These are phyloP conservation scores for Tipula helvola DNA, from an alignment of 2,888 invertebrate species.

Conservation along the genomic window DNA sequence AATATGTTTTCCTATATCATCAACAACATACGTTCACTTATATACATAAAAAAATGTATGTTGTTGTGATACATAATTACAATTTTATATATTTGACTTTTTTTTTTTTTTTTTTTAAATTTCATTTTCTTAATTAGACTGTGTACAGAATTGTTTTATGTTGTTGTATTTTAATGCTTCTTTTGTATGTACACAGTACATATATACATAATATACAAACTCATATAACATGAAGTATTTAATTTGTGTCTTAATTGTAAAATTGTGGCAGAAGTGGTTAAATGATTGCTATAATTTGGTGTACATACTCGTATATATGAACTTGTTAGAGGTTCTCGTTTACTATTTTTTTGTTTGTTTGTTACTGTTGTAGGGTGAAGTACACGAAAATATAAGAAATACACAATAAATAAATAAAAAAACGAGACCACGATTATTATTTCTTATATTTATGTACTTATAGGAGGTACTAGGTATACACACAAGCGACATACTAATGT, in stretches of 20 bases:
- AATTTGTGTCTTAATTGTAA: not conserved
- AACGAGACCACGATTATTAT: not conserved
- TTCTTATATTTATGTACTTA: not conserved
- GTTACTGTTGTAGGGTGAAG: not conserved
- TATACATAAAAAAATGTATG: not conserved
- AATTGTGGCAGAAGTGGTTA: not conserved
- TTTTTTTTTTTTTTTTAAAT: not conserved
- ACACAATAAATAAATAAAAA: not conserved
- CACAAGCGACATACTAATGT: not conserved
- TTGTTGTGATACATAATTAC: not conserved
- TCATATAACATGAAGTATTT: not conserved
- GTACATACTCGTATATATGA: not conserved
- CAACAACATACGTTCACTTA: not conserved
- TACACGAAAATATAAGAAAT: not conserved
- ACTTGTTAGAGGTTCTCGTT: not conserved
- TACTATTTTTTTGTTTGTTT: not conserved
- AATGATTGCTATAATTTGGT: not conserved
- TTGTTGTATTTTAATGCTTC: not conserved
- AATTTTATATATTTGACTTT: not conserved
- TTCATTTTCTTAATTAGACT: slow-evolving; percentile 4
- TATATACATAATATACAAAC: not conserved
- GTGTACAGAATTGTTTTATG: not conserved
- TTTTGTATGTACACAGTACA: not conserved
- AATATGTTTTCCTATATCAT: not conserved
- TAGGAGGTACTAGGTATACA: not conserved